Evolutionary conservation across 2,888 invertebrate genomes (phyloP), one percentile per base, ranked within the genome.

Genomic region (Dichetophora obliterata): DNA sequence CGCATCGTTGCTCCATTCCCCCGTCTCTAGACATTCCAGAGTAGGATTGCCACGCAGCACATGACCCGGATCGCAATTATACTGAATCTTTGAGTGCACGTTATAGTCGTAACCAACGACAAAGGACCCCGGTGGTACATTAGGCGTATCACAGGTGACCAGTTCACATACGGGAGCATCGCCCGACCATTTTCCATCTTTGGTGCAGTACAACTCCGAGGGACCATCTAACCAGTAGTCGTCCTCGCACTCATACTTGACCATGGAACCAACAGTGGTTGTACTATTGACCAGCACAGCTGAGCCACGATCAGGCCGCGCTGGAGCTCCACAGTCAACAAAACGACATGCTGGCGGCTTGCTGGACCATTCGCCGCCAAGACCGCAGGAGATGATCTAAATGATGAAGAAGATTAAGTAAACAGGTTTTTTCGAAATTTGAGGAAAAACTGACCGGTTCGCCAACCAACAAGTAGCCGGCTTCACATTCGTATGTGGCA

Each of bases 41-140:
- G 91, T 92, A 0, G 92, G 86, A 81, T 94, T 93, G 0, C 97
- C 96, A 6, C 93, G 91, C 78, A 97, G 90, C 77, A 94, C 91
- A 87, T 96, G 94, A 0, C 97, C 97, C 0, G 93, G 91, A 87
- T 96, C 96, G 86, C 97, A 97, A 85, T 96, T 94, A 88, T 96
- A 97, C 85, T 95, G 94, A 66, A 97, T 96, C 43, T 92, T 93
- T 0, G 96, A 96, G 87, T 96, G 95, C 0, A 97, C 93, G 86
- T 96, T 96, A 86, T 96, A 94, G 85, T 96, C 96, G 85, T 96
- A 96, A 0, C 96, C 96, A 22, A 96, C 95, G 78, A 97, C 96
- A 88, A 94, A 96, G 9, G 96, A 94, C 8, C 96, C 96, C 0
- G 94, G 90, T 0, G 96, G 96, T 0, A 96, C 95, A 83, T 95